Percentiles rank a stretch among this genome's conserved stretches.
phyloP scores from a whole-genome alignment of 2,113 vertebrate species.

The Cynocephalus volans region DNA sequence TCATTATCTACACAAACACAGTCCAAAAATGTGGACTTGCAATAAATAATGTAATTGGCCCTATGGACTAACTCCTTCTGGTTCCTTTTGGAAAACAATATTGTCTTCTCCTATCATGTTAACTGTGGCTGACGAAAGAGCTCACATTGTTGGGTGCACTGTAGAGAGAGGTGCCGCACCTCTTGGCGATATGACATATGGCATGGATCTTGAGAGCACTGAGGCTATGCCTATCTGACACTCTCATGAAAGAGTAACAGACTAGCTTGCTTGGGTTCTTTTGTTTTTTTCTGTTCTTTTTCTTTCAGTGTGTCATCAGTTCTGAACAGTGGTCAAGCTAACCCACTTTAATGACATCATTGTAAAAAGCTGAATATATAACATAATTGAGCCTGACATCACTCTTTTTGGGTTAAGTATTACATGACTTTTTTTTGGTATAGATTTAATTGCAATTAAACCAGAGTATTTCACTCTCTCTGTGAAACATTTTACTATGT shows the following conservation, averaged over 20 bases:
- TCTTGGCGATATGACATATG: background rate
- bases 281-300: background rate
- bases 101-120: background rate
- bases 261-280: background rate
- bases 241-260: background rate
- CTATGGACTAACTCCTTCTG: background rate
- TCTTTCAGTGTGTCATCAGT: background rate
- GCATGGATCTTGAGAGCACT: accelerated
- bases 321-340: background rate
- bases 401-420: slow-evolving; percentile 22
- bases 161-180: background rate
- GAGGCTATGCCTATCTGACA: background rate
- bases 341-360: slow-evolving; percentile 7
- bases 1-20: background rate
- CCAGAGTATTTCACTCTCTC: background rate
- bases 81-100: background rate
- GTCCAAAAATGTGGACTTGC: background rate
- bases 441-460: slow-evolving; percentile 28
- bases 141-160: background rate
- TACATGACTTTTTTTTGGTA: background rate
- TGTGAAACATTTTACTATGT: slow-evolving; percentile 28
- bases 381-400: background rate
- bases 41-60: background rate
- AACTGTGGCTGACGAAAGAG: background rate
- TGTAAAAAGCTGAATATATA: background rate